Evolutionary conservation across 1,140 invertebrate species (phyloP).

Genomic region (Zaprionus africanus): DNA sequence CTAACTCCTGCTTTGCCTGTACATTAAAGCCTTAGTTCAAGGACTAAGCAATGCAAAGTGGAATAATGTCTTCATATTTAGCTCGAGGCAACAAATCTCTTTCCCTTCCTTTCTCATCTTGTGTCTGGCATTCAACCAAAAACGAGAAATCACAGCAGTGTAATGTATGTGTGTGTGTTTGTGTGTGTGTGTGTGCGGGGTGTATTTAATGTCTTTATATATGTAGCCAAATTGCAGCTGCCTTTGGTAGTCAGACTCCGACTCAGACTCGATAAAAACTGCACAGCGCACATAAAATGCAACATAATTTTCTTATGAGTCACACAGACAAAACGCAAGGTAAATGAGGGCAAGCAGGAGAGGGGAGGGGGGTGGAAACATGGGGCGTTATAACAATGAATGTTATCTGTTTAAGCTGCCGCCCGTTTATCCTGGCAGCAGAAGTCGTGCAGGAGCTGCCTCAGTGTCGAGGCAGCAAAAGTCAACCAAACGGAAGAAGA

Average conservation of each 20-base stretch:
- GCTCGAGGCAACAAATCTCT: constrained; percentile 63
- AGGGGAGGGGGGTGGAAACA: neutral
- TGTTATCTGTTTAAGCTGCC: constrained; percentile 80
- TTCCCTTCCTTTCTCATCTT: neutral
- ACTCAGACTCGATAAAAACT: constrained; percentile 66
- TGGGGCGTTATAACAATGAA: constrained; percentile 69
- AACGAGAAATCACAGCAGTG: constrained; percentile 30
- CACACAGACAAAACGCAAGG: constrained; percentile 58
- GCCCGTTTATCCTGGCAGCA: constrained; percentile 61
- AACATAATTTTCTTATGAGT: constrained; percentile 83
- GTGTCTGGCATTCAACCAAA: constrained; percentile 69
- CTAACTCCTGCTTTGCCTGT: neutral
- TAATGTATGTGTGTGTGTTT: neutral
- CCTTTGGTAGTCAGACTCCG: constrained; percentile 14
- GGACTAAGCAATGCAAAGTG: constrained; percentile 43
- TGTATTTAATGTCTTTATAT: constrained; percentile 75
- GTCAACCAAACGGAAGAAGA: constrained; percentile 80
- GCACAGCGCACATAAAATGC: constrained; percentile 74
- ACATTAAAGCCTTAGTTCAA: neutral
- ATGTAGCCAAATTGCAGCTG: constrained; percentile 52
- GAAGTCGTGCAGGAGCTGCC: constrained; percentile 31
- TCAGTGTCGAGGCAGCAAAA: constrained; percentile 62
- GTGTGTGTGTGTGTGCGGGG: constrained; percentile 3
- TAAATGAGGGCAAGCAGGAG: constrained; percentile 20
- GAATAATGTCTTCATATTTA: constrained; percentile 78